Conservation (phyloP, 2,113 vertebrate genomes). For the Galeopterus variegatus region DNA sequence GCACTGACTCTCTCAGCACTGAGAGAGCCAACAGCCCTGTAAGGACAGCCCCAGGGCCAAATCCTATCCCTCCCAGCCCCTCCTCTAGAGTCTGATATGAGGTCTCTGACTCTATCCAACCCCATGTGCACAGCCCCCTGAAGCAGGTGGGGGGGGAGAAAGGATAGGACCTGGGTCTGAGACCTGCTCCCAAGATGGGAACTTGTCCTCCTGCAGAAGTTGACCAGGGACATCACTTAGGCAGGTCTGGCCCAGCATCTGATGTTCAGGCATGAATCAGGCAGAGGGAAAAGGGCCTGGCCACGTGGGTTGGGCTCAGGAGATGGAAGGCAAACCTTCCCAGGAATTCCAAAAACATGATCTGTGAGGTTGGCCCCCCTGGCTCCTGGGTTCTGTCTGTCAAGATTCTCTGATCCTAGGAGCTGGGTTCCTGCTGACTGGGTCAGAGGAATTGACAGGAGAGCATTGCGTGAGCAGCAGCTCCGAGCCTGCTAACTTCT, state of each 20-base stretch:
- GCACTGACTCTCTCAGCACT: not conserved
- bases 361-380: not conserved
- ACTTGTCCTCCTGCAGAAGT: not conserved
- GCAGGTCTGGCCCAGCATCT: not conserved
- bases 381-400: not conserved
- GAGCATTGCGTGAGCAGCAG: accelerated
- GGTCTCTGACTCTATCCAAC: not conserved
- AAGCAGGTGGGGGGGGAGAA: not conserved
- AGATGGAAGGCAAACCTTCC: not conserved
- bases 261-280: not conserved
- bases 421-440: not conserved
- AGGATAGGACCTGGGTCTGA: not conserved
- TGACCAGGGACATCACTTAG: not conserved
- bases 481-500: not conserved
- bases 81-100: not conserved
- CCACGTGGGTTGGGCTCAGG: no score
- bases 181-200: not conserved
- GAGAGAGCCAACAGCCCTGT: not conserved
- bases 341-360: not conserved
- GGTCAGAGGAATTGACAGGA: not conserved
- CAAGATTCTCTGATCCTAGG: not conserved
- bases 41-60: not conserved
- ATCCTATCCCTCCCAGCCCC: not conserved
- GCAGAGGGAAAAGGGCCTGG: not conserved
- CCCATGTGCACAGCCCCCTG: not conserved